phyloP scores from a whole-genome alignment of 2,113 vertebrate species.

The Mungos mungo region DNA sequence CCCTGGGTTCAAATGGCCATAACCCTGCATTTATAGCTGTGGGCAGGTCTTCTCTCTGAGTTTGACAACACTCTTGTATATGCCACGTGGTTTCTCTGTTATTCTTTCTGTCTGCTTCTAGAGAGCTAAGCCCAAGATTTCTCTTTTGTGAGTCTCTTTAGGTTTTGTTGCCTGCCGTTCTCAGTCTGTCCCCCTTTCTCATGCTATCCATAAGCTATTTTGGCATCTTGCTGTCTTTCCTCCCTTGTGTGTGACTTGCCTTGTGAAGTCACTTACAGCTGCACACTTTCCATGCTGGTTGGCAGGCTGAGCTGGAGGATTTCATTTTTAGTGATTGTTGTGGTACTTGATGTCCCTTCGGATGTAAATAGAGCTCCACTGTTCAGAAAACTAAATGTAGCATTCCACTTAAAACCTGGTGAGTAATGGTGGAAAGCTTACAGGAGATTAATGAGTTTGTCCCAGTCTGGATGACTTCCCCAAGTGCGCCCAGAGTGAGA shows the following conservation, averaged over 20 bases:
- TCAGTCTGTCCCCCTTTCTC: constrained; percentile 31
- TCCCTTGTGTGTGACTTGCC: constrained; percentile 18
- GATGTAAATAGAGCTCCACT: constrained; percentile 60
- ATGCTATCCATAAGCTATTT: constrained; percentile 51
- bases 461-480: background rate
- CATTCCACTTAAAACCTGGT: background rate
- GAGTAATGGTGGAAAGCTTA: background rate
- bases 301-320: constrained; percentile 44
- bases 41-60: background rate
- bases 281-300: constrained; percentile 3
- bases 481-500: background rate
- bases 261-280: constrained; percentile 51
- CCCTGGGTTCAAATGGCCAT: background rate
- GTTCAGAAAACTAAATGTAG: background rate
- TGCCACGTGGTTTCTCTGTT: background rate
- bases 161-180: background rate
- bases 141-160: constrained; percentile 35
- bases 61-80: background rate
- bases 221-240: constrained; percentile 44
- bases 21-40: background rate
- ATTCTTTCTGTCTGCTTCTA: constrained; percentile 36
- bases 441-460: constrained; percentile 47
- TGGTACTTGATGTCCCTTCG: constrained; percentile 49
- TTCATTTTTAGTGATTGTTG: constrained; percentile 69
- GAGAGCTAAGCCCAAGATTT: constrained; percentile 39